Percentiles rank a stretch among this genome's conserved stretches.
Evolutionary conservation across 1,140 invertebrate genomes (phyloP).

Genomic region (Vollenhovia emeryi): DNA sequence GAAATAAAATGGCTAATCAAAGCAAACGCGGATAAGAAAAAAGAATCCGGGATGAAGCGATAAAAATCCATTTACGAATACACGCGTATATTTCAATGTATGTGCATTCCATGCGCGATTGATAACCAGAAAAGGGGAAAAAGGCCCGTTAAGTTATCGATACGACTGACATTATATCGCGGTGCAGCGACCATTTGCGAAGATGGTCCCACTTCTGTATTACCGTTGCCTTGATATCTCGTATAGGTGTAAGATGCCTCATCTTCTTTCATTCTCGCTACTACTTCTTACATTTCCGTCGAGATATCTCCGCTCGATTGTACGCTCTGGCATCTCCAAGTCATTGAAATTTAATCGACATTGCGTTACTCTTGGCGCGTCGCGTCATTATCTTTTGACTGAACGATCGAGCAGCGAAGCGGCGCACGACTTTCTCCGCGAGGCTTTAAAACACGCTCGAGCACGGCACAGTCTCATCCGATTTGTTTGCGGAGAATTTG

Average conservation of each 20-base stretch:
- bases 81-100: neutral
- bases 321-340: neutral
- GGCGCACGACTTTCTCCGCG: conserved; percentile 17
- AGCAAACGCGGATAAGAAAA: neutral
- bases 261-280: neutral
- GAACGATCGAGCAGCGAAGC: conserved; percentile 14
- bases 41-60: too few species aligned
- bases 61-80: neutral
- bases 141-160: neutral
- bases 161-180: conserved; percentile 20
- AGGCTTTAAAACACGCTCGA: conserved; percentile 6
- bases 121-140: neutral
- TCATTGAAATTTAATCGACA: conserved; percentile 55
- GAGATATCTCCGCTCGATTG: neutral
- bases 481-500: conserved; percentile 19
- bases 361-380: conserved; percentile 36
- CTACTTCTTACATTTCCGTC: conserved; percentile 11
- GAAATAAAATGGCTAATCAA: conserved; percentile 4
- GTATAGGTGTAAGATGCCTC: neutral
- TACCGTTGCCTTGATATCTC: neutral
- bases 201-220: conserved; percentile 33
- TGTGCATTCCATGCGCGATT: neutral
- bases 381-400: conserved; percentile 12
- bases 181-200: conserved; percentile 44
- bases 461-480: neutral